Evolutionary conservation across 2,888 invertebrate species (phyloP).

Genomic region (Tetrapedia diversipes): DNA sequence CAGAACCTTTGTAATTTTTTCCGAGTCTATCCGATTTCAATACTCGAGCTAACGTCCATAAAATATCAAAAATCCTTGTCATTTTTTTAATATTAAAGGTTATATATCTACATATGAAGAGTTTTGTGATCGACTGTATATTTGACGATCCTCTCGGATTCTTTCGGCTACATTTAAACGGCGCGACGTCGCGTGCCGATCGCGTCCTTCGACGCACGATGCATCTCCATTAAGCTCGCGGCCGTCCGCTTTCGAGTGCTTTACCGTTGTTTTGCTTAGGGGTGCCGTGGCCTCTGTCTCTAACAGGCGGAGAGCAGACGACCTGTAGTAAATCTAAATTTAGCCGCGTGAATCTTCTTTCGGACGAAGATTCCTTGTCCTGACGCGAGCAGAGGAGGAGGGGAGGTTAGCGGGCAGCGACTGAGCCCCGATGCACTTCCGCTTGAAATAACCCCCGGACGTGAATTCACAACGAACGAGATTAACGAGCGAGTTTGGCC

Average conservation of each 20-base stretch:
- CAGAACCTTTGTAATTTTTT: no score
- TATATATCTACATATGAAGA: no score
- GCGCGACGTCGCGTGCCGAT: constrained; percentile 51
- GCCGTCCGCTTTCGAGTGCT: constrained; percentile 20
- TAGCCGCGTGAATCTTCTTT: constrained; percentile 53
- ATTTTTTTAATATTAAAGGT: no score
- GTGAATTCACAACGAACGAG: constrained; percentile 52
- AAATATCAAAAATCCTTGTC: no score
- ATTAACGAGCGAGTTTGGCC: constrained; percentile 41
- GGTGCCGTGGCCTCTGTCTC: background rate
- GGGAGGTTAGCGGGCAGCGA: constrained; percentile 23
- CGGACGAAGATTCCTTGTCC: constrained; percentile 18
- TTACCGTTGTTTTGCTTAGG: constrained; percentile 29
- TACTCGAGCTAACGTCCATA: no score
- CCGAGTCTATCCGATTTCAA: no score
- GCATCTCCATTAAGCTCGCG: constrained; percentile 44
- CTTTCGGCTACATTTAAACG: constrained; percentile 43
- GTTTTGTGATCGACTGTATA: no score
- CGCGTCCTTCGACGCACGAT: constrained; percentile 48
- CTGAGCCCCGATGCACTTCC: constrained; percentile 56
- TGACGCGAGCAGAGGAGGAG: constrained; percentile 1
- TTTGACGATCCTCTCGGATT: background rate
- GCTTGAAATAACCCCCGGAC: constrained; percentile 52
- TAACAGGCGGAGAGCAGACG: background rate
- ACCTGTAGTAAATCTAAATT: constrained; percentile 56